Evolutionary conservation across 2,797 vertebrate species (phyloP), one percentile per base, ranked within the genome.

Genomic region (Lagocephalus sceleratus): DNA sequence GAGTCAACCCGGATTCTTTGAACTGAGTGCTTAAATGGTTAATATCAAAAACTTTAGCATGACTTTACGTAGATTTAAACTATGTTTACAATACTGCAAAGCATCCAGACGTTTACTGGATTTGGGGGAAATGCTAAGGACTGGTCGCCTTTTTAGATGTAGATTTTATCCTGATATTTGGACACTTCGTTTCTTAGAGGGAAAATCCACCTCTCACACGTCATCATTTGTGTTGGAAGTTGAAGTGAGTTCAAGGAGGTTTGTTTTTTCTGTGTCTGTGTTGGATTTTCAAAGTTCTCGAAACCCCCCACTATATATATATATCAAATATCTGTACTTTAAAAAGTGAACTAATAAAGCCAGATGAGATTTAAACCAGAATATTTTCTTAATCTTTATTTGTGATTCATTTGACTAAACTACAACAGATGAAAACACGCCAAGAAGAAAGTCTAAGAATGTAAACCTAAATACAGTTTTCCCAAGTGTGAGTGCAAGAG

Each of bases 71-170:
- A 20, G 42, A 44, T 19, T 29, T 50, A 48, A 75, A 47, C 26
- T 60, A 64, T 83, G 79, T 88, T 86, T 84, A 85, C 78, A 83
- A 64, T 73, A 55, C 69, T 58, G 60, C 35, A 51, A 63, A 65
- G 55, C 63, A 66, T 60, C 29, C 56, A 63, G 69, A 63, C 23
- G 60, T 56, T 62, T 67, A 43, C 62, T 69, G 47, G 58, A 68
- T 78, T 63, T 23, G 48, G 55, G 41, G 22, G 29, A 39, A 57
- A 60, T 63, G 50, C 20, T 74, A 54, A 64, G 47, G 54, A 78
- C 48, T 54, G 50, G 70, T 71, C 84, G 79, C 84, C 81, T 85
- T 86, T n/a, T 82, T 45, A 72, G 51, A 73, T 51, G 20, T 58
- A 35, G 19, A 46, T 67, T 71, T 76, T 23, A 48, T 3, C 44